Percentiles rank a stretch among this genome's conserved stretches.
phyloP scores from a whole-genome alignment of 2,888 invertebrate species.

The Pilophorus perplexus region DNA sequence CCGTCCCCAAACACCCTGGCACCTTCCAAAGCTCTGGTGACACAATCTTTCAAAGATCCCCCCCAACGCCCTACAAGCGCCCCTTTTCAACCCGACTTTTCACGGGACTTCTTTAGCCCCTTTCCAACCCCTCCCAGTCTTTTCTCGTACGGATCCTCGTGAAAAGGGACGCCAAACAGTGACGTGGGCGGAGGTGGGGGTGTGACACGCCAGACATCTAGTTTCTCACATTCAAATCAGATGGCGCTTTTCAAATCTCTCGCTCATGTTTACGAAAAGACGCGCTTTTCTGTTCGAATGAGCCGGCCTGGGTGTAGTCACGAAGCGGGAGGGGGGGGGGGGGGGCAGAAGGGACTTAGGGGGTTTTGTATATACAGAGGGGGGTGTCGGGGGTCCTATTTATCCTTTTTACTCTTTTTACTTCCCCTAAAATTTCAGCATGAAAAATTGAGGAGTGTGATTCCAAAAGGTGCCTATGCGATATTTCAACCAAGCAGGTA shows the following conservation, averaged over 20 bases:
- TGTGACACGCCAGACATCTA: conserved; percentile 36
- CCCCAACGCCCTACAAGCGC: background rate
- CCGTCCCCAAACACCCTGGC: background rate
- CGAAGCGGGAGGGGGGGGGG: too few relatives aligned
- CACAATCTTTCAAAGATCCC: too few relatives aligned
- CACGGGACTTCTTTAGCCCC: background rate
- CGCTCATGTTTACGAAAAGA: conserved; percentile 39
- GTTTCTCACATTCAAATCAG: conserved; percentile 49
- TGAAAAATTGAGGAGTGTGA: too few relatives aligned
- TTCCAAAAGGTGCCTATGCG: too few relatives aligned
- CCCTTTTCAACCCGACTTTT: conserved; percentile 3
- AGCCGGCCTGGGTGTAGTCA: too few relatives aligned
- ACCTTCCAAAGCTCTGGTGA: background rate
- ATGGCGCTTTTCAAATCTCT: conserved; percentile 42
- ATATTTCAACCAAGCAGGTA: too few relatives aligned
- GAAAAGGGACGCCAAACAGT: conserved; percentile 6
- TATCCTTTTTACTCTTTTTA: too few relatives aligned
- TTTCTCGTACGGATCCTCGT: conserved; percentile 7
- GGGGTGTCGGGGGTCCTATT: too few relatives aligned
- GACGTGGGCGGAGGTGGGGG: background rate
- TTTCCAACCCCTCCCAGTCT: background rate
- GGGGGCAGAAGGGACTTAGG: too few relatives aligned
- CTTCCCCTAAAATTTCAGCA: too few relatives aligned
- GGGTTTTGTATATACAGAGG: too few relatives aligned
- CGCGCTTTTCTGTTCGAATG: conserved; percentile 18